Evolutionary conservation across 37 sponge, comb jelly and placozoan species (phyloP), one percentile per base, ranked within the genome.

Genomic region (Chondrosia reniformis): DNA sequence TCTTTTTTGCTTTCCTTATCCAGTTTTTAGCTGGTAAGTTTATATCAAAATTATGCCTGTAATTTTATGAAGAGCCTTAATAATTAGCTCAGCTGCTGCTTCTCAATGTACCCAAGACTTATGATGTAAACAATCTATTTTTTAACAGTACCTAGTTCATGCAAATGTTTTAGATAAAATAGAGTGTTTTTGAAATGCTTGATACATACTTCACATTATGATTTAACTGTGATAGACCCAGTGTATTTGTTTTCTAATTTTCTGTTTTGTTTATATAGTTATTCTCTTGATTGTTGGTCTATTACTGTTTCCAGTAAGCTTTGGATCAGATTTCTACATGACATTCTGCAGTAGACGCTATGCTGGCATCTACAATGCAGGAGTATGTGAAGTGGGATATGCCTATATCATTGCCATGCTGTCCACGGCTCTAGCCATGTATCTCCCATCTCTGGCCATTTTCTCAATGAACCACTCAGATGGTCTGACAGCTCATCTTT

Each of bases 381-480:
- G 90, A 22, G 52, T 64, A 34, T 89, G 90, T 64, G 46, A 78
- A 17, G 21, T 89, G 59, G 86, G 77, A 36, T 89, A 85, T 81
- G 54, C 83, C 27, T 58, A 80, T 19, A 77, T 63, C 45, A 24
- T 82, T 1, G 79, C 86, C 43, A 89, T 89, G 90, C 74, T 89
- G 75, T 72, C 64, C 61, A 78, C 85, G 9, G 61, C 86, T 28
- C 72, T 85, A 33, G 24, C 80, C 13, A 77, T 89, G 31, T 89
- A 89, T 76, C 83, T 89, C 22, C 90, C 90, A 34, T 45, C 90
- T 45, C 76, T 89, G 32, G 82, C 90, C 56, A 82, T 89, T 4
- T 89, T 89, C 34, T 76, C 90, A 4, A 85, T 89, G 90, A 89
- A 89, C 76, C 75, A 81, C 34, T 84, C 90, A 4, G 90, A 89